phyloP scores from a whole-genome alignment of 2,797 vertebrate species.

The Nyctalus aviator region DNA sequence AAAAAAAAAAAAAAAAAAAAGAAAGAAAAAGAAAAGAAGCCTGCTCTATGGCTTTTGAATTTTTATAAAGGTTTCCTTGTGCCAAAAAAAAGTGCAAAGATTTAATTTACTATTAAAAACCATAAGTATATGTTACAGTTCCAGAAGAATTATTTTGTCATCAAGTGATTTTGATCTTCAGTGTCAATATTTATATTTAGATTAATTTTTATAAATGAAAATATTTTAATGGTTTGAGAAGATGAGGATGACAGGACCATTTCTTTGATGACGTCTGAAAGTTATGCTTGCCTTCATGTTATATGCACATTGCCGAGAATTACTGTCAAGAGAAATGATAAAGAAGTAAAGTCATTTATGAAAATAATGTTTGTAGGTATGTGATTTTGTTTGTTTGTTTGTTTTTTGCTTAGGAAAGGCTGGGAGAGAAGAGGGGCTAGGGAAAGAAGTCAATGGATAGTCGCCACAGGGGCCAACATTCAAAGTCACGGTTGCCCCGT shows the following conservation, averaged over 20 bases:
- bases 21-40: conserved; percentile 56
- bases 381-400: neutral
- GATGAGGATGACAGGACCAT: conserved; percentile 81
- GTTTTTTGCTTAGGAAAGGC: neutral
- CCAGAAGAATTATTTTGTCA: conserved; percentile 90
- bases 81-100: conserved; percentile 90
- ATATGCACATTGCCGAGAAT: conserved; percentile 83
- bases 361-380: conserved; percentile 76
- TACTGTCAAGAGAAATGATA: conserved; percentile 84
- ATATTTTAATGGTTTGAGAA: conserved; percentile 89
- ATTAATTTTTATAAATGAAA: conserved; percentile 91
- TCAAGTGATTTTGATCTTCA: conserved; percentile 89
- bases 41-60: conserved; percentile 87
- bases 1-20: conserved; percentile 71
- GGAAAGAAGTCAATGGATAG: neutral
- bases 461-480: no score
- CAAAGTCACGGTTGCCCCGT: neutral
- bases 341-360: conserved; percentile 86
- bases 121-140: conserved; percentile 88
- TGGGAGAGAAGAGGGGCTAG: neutral
- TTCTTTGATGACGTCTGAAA: conserved; percentile 84
- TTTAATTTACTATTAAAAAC: conserved; percentile 88
- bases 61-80: conserved; percentile 89
- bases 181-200: conserved; percentile 91
- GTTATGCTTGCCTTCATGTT: conserved; percentile 87